A percentile compares a stretch with the other conserved stretches of the same genome.
phyloP scores from a whole-genome alignment of 2,113 vertebrate species.

The Proterorhinus semilunaris region DNA sequence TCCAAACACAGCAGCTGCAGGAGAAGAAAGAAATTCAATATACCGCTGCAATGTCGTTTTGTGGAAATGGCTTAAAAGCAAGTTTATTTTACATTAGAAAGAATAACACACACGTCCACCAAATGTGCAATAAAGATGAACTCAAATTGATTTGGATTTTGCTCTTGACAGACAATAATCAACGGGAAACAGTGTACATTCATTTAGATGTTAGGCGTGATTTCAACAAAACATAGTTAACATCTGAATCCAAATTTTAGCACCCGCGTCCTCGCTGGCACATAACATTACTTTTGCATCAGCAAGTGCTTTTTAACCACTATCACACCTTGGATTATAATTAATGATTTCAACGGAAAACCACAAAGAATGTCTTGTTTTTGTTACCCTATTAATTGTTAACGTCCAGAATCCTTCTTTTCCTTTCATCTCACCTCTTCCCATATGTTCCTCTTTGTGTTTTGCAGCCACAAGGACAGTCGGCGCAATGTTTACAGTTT shows the following conservation, averaged over 20 bases:
- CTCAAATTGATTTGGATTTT: too few species aligned
- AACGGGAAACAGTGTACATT: too few species aligned
- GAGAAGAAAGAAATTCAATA: neutral
- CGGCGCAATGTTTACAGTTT: constrained; percentile 38
- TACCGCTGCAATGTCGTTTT: neutral
- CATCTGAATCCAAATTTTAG: neutral
- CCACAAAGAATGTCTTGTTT: neutral
- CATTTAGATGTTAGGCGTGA: too few species aligned
- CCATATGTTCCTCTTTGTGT: constrained; percentile 33
- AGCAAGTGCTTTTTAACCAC: neutral
- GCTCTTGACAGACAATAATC: too few species aligned
- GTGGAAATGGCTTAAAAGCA: neutral
- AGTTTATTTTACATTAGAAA: neutral
- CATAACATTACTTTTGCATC: neutral
- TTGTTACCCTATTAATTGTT: neutral
- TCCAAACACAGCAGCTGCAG: constrained; percentile 3
- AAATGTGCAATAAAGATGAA: neutral
- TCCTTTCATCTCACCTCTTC: constrained; percentile 20
- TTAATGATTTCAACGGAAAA: neutral
- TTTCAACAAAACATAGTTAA: too few species aligned
- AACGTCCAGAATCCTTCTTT: neutral
- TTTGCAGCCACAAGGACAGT: constrained; percentile 37
- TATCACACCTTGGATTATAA: neutral
- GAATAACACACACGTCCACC: neutral
- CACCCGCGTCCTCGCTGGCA: too few species aligned